Evolutionary conservation across 2,113 vertebrate genomes (phyloP).

Genomic region (Crotalus horridus): DNA sequence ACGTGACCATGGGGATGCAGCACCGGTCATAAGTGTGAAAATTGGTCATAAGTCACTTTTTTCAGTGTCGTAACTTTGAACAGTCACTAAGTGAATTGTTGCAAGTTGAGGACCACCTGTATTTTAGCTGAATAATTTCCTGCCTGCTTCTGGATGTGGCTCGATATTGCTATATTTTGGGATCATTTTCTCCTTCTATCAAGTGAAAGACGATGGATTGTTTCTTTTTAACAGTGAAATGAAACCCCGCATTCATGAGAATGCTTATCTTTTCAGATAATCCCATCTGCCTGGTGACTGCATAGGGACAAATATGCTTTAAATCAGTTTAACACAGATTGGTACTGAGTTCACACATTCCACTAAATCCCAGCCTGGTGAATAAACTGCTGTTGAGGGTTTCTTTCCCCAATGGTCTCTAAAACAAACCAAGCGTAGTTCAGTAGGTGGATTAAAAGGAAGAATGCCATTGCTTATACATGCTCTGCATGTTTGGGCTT

Average conservation of each 20-base stretch:
- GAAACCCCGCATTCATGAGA: neutral
- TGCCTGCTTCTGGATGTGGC: accelerated
- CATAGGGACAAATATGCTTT: neutral
- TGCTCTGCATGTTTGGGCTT: neutral
- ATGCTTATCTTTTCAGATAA: neutral
- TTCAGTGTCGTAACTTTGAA: too few relatives aligned
- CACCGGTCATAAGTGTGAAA: too few relatives aligned
- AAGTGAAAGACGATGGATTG: slow-evolving; percentile 5
- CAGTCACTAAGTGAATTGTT: too few relatives aligned
- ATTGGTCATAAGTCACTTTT: too few relatives aligned
- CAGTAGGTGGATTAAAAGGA: neutral
- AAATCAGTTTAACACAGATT: neutral
- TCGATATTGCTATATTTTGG: neutral
- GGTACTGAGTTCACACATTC: neutral
- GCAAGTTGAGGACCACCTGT: neutral
- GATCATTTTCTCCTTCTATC: neutral
- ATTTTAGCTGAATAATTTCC: neutral
- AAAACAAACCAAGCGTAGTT: neutral
- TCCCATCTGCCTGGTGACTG: neutral
- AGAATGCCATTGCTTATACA: neutral
- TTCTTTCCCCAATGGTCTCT: neutral
- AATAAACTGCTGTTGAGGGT: neutral
- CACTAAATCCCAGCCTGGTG: neutral
- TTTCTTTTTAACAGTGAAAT: neutral
- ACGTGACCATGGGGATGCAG: too few relatives aligned